These are phyloP conservation scores for Montipora capitata DNA, from an alignment of 92 coral and sea anemone genomes.

Conservation along the genomic window DNA sequence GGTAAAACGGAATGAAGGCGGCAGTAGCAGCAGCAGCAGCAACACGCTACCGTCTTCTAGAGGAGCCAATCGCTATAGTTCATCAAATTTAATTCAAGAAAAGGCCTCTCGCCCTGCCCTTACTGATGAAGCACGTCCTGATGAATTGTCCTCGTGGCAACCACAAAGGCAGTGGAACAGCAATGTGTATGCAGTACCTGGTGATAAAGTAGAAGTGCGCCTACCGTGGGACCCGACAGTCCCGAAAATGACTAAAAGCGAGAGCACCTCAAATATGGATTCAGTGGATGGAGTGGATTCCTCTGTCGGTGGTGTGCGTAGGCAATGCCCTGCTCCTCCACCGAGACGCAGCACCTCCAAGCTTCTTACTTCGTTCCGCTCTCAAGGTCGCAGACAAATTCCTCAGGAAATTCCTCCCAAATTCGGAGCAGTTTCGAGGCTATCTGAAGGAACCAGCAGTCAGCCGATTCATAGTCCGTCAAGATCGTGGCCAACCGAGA, in stretches of 20 bases:
- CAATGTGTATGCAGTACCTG: conserved; percentile 30
- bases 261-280: conserved; percentile 88
- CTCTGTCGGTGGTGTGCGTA: conserved; percentile 59
- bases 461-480: conserved; percentile 83
- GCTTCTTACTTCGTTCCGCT: conserved; percentile 84
- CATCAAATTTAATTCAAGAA: conserved; percentile 81
- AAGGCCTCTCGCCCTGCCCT: conserved; percentile 35
- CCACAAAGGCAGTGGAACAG: conserved; percentile 56
- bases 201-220: conserved; percentile 50
- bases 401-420: conserved; percentile 26
- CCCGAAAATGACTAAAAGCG: conserved; percentile 62
- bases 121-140: conserved; percentile 43
- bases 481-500: conserved; percentile 88
- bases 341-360: conserved; percentile 87
- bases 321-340: conserved; percentile 89
- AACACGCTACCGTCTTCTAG: conserved; percentile 71
- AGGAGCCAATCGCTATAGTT: conserved; percentile 85
- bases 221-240: conserved; percentile 59
- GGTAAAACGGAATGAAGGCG: conserved; percentile 52
- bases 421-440: conserved; percentile 44
- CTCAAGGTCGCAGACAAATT: conserved; percentile 54
- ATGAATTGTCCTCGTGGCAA: conserved; percentile 63
- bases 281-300: conserved; percentile 74
- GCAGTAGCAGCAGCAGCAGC: neutral
- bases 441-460: conserved; percentile 17